These are phyloP conservation scores for Sthenelais limicola DNA, from an alignment of 2,888 invertebrate genomes.

Conservation along the genomic window DNA sequence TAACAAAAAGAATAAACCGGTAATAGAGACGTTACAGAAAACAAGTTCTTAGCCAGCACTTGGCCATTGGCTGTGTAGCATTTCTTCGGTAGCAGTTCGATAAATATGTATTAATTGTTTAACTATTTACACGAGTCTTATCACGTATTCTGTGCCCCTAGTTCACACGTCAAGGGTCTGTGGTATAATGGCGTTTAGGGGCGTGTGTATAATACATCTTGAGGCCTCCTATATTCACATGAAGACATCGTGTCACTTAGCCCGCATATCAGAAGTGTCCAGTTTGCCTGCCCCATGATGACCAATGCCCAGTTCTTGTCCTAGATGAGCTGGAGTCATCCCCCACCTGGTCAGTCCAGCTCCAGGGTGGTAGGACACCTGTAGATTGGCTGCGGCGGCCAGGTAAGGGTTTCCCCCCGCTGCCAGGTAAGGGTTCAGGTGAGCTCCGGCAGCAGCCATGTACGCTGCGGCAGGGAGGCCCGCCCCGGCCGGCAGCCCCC, in stretches of 20 bases:
- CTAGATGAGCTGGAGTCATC: not conserved
- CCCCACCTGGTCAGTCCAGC: not conserved
- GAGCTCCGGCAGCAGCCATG: conserved; percentile 23
- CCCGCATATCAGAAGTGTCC: conserved; percentile 6
- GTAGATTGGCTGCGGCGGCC: not conserved
- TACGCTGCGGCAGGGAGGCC: conserved; percentile 5
- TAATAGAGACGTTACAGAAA: too few species aligned
- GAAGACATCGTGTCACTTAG: conserved; percentile 14
- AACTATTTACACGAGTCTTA: too few species aligned
- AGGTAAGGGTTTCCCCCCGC: conserved; percentile 33
- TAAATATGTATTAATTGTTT: too few species aligned
- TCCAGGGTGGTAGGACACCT: conserved; percentile 7
- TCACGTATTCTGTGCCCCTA: too few species aligned
- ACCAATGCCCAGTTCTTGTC: not conserved
- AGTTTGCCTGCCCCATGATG: not conserved
- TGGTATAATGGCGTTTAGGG: too few species aligned
- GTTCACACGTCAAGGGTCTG: too few species aligned
- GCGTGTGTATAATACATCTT: too few species aligned
- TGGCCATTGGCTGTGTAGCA: too few species aligned
- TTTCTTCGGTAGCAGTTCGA: too few species aligned
- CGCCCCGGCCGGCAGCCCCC: not conserved
- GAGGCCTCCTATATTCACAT: too few species aligned
- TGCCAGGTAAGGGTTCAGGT: conserved; percentile 29
- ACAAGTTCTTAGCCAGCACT: too few species aligned
- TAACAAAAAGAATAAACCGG: too few species aligned